Evolutionary conservation across 1,140 invertebrate species (phyloP), one percentile per base, ranked within the genome.

Genomic region (Formica exsecta): DNA sequence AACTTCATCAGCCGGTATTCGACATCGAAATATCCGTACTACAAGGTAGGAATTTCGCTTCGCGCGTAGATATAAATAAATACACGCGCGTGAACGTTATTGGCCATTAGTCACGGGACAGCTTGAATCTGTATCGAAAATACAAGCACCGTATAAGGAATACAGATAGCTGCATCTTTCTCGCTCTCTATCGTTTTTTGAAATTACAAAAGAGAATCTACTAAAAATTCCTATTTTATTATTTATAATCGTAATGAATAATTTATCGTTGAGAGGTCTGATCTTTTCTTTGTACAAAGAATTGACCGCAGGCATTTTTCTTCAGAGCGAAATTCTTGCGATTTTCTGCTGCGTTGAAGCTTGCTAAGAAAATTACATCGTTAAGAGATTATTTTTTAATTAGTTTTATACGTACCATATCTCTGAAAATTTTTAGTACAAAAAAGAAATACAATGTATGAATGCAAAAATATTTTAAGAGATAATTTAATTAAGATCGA

Each of bases 1-100:
- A 87, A 87, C 86, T 87, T 84, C 68, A 85, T 75, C 80, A 87
- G 62, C 48, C 51, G 80, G 86, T 75, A 87, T 87, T 84, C 48
- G 54, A 84, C 70, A 84, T 84, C 44, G 80, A 84, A 74, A 87
- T 87, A 87, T 36, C 16, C 65, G 77, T 51, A 62, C 38, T 16
- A 16, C 36, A n/a, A 11, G 5, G 44, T 38, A 71, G 54, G 85
- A 66, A 83, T 74, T 74, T 83, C 85, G 85, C 83, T 70, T 64
- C 44, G 48, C 66, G 71, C 66, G 51, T 86, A 61, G 62, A 79
- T 79, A 73, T 83, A 73, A 83, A 66, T 79, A 86, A 51, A 80
- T 70, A 86, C 41, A 61, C 22, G 75, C 22, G 75, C 32, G 44
- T 38, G 59, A 1, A 41, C 41, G 68, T 44, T 74, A 74, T 44